Percentiles rank a stretch among this genome's conserved stretches.
These are phyloP conservation scores for Erebia palarica DNA, from an alignment of 2,888 invertebrate species.

Conservation along the genomic window DNA sequence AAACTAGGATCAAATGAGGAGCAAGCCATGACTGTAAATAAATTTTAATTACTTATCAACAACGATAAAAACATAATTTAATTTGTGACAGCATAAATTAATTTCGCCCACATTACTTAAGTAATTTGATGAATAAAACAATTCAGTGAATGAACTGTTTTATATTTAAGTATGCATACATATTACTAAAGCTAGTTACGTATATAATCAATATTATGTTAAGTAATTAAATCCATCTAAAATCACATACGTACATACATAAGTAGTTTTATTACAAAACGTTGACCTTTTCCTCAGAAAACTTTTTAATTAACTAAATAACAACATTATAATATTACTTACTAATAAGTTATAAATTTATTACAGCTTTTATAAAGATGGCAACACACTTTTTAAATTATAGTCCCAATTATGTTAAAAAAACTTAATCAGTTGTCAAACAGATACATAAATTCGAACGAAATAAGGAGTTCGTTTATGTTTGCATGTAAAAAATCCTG, in stretches of 20 bases:
- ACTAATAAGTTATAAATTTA: no score
- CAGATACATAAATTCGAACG: no score
- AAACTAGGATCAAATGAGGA: constrained; percentile 5
- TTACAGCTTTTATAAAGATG: no score
- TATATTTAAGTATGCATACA: background rate
- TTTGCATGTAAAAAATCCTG: no score
- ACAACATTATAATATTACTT: no score
- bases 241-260: background rate
- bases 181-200: background rate
- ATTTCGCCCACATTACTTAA: background rate
- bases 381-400: no score
- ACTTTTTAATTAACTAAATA: no score
- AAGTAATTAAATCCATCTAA: background rate
- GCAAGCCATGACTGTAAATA: background rate
- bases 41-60: constrained; percentile 8
- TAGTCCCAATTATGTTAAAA: no score
- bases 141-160: background rate
- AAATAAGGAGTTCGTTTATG: no score
- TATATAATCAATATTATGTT: background rate
- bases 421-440: no score
- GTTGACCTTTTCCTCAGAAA: no score
- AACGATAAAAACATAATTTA: constrained; percentile 12
- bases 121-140: background rate
- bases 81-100: constrained; percentile 6
- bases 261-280: no score